A percentile compares a stretch with the other conserved stretches of the same genome.
Evolutionary conservation across 2,113 vertebrate genomes (phyloP).

Genomic region (Balaeniceps rex): DNA sequence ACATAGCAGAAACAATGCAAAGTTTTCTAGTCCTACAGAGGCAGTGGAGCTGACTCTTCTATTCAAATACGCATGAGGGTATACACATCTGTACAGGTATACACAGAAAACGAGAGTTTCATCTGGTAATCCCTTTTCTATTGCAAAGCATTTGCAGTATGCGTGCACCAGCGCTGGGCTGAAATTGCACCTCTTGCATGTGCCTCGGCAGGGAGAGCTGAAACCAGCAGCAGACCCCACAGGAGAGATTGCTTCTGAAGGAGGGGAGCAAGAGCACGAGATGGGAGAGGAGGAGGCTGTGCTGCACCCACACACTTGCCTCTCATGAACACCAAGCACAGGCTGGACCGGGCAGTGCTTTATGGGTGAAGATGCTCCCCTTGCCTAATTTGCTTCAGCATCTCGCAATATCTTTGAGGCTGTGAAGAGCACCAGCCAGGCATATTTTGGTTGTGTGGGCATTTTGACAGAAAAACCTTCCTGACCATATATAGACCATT

Average conservation of each 20-base stretch:
- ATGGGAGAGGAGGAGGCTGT: not conserved
- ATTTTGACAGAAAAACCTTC: not conserved
- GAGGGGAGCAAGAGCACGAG: not conserved
- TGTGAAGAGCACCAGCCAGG: not conserved
- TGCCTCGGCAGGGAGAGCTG: not conserved
- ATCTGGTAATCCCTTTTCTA: not conserved
- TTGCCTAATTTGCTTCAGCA: not conserved
- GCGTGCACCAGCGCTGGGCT: not conserved
- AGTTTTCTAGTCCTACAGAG: not conserved
- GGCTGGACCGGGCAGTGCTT: not conserved
- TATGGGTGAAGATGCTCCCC: rapidly evolving
- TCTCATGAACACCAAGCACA: not conserved
- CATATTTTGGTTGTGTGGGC: not conserved
- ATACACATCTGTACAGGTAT: not conserved
- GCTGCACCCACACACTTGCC: not conserved
- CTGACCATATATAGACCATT: not conserved
- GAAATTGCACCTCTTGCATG: not conserved
- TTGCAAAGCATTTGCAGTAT: rapidly evolving
- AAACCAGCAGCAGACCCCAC: not conserved
- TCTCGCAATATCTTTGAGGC: not conserved
- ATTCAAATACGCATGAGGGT: not conserved
- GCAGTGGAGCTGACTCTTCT: not conserved
- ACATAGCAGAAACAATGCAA: not conserved
- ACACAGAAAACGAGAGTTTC: not conserved
- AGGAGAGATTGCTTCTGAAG: not conserved